These are phyloP conservation scores for Laupala kohalensis DNA, from an alignment of 1,140 invertebrate species.

Conservation along the genomic window DNA sequence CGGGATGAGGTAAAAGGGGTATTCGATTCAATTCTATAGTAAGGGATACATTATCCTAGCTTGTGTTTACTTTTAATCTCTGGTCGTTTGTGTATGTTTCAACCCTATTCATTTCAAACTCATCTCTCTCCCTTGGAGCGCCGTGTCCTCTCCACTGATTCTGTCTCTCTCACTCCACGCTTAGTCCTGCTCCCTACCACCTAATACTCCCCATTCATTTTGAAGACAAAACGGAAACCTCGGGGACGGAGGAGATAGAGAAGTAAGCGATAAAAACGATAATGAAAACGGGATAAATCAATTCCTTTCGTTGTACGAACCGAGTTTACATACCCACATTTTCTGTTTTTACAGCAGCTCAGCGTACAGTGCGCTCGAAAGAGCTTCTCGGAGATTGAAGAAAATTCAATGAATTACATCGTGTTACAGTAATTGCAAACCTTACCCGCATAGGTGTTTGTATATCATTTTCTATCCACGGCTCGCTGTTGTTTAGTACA, in stretches of 20 bases:
- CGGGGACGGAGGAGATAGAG: neutral
- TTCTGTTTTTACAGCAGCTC: neutral
- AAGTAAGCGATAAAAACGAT: neutral
- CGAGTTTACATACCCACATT: neutral
- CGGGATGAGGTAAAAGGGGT: neutral
- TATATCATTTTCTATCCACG: neutral
- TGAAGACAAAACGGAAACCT: neutral
- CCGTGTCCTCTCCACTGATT: neutral
- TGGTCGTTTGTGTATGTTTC: neutral
- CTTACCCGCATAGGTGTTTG: neutral
- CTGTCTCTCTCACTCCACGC: neutral
- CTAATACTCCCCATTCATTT: neutral
- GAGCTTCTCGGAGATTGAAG: neutral
- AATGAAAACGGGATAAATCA: neutral
- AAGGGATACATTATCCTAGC: neutral
- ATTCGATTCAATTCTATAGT: neutral
- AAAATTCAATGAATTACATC: neutral
- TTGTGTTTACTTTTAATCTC: neutral
- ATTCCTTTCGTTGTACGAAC: neutral
- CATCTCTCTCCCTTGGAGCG: neutral
- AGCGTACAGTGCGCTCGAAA: neutral
- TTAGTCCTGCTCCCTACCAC: neutral
- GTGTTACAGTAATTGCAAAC: neutral
- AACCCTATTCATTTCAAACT: neutral
- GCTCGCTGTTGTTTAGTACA: too few relatives aligned